A percentile compares a stretch with the other conserved stretches of the same genome.
Evolutionary conservation across 2,888 invertebrate genomes (phyloP).

Genomic region (Prenolepis imparis): DNA sequence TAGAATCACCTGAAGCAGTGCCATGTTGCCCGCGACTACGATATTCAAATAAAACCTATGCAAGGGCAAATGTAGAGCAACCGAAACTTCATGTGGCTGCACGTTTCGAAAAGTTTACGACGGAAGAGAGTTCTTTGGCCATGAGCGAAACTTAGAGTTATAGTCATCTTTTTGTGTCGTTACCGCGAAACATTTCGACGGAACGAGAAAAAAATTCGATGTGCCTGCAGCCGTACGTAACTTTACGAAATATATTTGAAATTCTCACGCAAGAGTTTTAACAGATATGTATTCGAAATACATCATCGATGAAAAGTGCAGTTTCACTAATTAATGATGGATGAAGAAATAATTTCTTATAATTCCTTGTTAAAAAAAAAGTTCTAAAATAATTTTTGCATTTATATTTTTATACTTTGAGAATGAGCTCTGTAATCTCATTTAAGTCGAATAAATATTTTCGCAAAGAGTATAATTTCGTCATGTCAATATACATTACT

Average conservation of each 20-base stretch:
- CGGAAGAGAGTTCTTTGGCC: conserved; percentile 50
- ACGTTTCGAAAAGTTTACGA: conserved; percentile 63
- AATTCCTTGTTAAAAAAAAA: background rate
- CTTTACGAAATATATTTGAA: conserved; percentile 58
- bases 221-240: conserved; percentile 59
- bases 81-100: conserved; percentile 67
- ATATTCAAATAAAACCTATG: conserved; percentile 75
- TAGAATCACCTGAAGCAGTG: conserved; percentile 57
- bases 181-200: conserved; percentile 64
- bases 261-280: conserved; percentile 63
- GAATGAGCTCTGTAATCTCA: background rate
- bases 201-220: conserved; percentile 70
- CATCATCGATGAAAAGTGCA: background rate
- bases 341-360: background rate
- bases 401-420: background rate
- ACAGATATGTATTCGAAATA: conserved; percentile 28
- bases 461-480: background rate
- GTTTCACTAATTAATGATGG: background rate
- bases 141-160: conserved; percentile 70
- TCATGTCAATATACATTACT: background rate
- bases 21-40: conserved; percentile 44
- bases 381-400: background rate
- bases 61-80: conserved; percentile 68
- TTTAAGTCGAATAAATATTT: background rate
- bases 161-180: conserved; percentile 59